Conservation (phyloP, 2,113 vertebrate species). For the cat (Felis catus) region F.catus_Fca126_mat1.0 CM031412.1:75282001-75282500, state of each 20-base stretch:
- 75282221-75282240: not conserved
- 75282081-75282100: not conserved
- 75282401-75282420: not conserved
- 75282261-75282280: not conserved
- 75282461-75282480: not conserved
- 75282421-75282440: not conserved
- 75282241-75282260: not conserved
- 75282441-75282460: not conserved
- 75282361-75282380: not conserved
- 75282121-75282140: not conserved
- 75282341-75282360: not conserved
- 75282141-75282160: accelerated
- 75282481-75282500: not conserved
- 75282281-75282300: not conserved
- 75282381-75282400: not conserved
- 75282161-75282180: not conserved
- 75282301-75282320: accelerated
- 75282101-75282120: accelerated
- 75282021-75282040: not conserved
- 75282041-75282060: accelerated
- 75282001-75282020: not conserved
- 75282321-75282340: accelerated
- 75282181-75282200: not conserved
- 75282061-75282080: not conserved
- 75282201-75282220: not conserved